Conservation (phyloP, 2,797 vertebrate genomes). For the Lagocephalus sceleratus region DNA sequence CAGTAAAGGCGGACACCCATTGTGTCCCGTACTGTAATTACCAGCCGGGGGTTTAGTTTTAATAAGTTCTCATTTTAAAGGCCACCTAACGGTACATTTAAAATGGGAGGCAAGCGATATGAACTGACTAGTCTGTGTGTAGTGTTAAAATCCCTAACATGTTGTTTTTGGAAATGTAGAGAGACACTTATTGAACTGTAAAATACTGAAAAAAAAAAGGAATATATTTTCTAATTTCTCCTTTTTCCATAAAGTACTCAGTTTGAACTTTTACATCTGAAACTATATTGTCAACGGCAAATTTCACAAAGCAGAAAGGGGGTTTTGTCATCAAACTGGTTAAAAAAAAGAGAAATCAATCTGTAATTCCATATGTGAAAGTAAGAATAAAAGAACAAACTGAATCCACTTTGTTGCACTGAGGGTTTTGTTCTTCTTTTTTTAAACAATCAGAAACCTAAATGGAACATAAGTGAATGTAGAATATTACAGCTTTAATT, state of each 20-base stretch:
- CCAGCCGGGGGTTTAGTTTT: conserved; percentile 11
- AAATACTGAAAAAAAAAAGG: conserved; percentile 52
- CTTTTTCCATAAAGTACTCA: conserved; percentile 68
- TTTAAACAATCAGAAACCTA: not conserved
- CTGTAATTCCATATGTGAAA: conserved; percentile 51
- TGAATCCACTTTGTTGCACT: conserved; percentile 43
- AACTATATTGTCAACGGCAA: conserved; percentile 12
- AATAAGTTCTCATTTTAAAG: conserved; percentile 28
- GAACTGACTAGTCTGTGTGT: conserved; percentile 57
- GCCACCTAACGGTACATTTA: conserved; percentile 29
- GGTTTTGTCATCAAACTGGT: conserved; percentile 45
- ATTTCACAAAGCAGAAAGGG: conserved; percentile 29
- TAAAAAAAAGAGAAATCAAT: conserved; percentile 19
- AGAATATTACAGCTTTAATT: no score
- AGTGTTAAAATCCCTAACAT: conserved; percentile 65
- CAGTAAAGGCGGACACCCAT: conserved; percentile 30
- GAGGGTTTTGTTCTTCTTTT: not conserved
- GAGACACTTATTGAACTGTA: conserved; percentile 61
- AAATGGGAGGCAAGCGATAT: conserved; percentile 20
- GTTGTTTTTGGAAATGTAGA: conserved; percentile 62
- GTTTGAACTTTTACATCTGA: conserved; percentile 69
- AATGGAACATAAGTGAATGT: no score
- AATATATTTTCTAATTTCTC: conserved; percentile 74
- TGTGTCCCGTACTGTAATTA: conserved; percentile 35
- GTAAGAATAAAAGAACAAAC: conserved; percentile 70